phyloP scores from a whole-genome alignment of 2,797 vertebrate species.

The Synaphobranchus kaupii region DNA sequence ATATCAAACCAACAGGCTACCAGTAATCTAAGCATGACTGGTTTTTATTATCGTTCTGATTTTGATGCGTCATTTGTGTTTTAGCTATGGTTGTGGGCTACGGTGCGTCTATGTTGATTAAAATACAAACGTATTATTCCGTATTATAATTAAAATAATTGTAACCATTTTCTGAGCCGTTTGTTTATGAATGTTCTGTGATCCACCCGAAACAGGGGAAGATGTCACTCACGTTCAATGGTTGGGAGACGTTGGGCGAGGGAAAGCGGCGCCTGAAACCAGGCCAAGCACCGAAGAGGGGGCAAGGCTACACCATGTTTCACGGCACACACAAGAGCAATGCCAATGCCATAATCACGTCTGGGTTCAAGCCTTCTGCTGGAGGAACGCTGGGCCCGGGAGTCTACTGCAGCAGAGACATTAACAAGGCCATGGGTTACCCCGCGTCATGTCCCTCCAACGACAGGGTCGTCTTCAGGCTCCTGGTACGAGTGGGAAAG shows the following conservation, averaged over 20 bases:
- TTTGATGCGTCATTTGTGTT: too few relatives aligned
- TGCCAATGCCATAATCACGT: conserved; percentile 45
- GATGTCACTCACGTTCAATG: conserved; percentile 52
- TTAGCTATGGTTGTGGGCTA: too few relatives aligned
- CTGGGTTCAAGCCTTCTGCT: conserved; percentile 48
- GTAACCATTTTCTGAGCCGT: neutral
- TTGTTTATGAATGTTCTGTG: neutral
- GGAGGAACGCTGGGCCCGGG: conserved; percentile 53
- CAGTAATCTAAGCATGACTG: too few relatives aligned
- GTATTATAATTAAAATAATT: neutral
- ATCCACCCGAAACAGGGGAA: neutral
- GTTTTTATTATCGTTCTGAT: too few relatives aligned
- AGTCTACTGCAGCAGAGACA: conserved; percentile 57
- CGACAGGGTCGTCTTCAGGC: conserved; percentile 52
- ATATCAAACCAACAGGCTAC: too few relatives aligned
- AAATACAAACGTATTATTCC: neutral
- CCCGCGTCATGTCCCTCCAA: conserved; percentile 21
- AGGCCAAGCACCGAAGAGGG: conserved; percentile 51
- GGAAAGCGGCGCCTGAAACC: conserved; percentile 46
- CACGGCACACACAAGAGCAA: conserved; percentile 52
- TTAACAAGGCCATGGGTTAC: conserved; percentile 54
- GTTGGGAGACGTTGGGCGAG: conserved; percentile 48
- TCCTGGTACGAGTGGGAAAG: conserved; percentile 52
- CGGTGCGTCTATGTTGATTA: too few relatives aligned
- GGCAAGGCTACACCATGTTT: conserved; percentile 55